phyloP scores from a whole-genome alignment of 2,888 invertebrate species.

The Volucella inanis region DNA sequence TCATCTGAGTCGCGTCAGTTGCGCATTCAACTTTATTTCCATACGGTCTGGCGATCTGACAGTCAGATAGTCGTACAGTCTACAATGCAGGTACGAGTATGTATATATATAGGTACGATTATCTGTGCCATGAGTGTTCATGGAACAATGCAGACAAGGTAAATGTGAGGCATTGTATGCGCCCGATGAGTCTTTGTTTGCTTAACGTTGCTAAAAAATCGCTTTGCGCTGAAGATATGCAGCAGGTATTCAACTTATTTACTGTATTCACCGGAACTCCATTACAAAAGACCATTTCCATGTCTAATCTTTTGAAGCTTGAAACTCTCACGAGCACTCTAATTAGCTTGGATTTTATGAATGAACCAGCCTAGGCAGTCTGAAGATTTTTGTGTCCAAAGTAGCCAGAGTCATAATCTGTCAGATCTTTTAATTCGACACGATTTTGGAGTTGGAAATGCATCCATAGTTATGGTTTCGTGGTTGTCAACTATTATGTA shows the following conservation, averaged over 20 bases:
- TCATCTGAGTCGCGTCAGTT: constrained; percentile 68
- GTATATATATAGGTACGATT: not conserved
- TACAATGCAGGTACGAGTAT: constrained; percentile 19
- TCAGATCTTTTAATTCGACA: constrained; percentile 51
- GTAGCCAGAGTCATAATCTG: constrained; percentile 24
- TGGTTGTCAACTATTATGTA: constrained; percentile 48
- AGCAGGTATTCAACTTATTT: no score
- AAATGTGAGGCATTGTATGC: constrained; percentile 52
- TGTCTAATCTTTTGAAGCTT: constrained; percentile 60
- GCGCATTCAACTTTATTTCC: constrained; percentile 64
- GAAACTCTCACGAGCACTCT: constrained; percentile 67
- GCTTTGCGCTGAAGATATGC: constrained; percentile 1
- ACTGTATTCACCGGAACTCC: constrained; percentile 56
- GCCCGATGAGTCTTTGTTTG: constrained; percentile 48
- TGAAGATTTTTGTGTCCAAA: constrained; percentile 41
- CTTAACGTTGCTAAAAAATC: constrained; percentile 29
- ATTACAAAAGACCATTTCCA: constrained; percentile 39
- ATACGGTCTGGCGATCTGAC: constrained; percentile 30
- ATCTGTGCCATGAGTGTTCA: not conserved
- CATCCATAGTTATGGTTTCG: not conserved
- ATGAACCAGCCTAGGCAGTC: constrained; percentile 38
- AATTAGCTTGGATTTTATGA: constrained; percentile 65
- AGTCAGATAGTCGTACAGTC: no score
- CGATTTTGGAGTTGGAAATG: constrained; percentile 46
- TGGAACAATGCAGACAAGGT: constrained; percentile 58